Evolutionary conservation across 2,888 invertebrate species (phyloP), one percentile per base, ranked within the genome.

Genomic region (Tromatobia lineatoria): DNA sequence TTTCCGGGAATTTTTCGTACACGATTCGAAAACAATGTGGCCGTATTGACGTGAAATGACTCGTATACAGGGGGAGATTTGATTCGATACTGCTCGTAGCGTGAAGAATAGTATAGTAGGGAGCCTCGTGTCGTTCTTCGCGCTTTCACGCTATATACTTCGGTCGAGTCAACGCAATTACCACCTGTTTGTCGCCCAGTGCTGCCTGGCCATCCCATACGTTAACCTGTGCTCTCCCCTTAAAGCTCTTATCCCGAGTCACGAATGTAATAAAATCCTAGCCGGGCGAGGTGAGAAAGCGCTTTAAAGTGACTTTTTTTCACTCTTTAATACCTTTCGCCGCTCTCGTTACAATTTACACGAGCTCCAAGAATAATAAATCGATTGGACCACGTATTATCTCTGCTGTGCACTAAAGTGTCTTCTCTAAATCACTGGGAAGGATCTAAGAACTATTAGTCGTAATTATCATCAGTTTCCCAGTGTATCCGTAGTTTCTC

Each of bases 221-320:
- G 79, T 50, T 76, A 69, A 73, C 71, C 47, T 69, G 45, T 38
- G 34, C 45, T 61, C 64, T 47, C 73, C 54, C 29, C 20, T 11
- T 23, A 8, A 61, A 75, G 25, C 84, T 75, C 67, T 79, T 75
- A 66, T 70, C 57, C 74, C 81, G 45, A 70, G 81, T 70, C 78
- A 75, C 78, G 84, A 81, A 81, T 74, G 78, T 71, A 71, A 81
- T 81, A 84, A 81, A 81, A 84, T 75, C 52, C 23, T 20, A 11
- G 57, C n/a, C 18, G n/a, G 59, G 20, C 61, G 61, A 69, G 38
- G 47, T 74, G 67, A 73, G 54, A 77, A 74, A 64, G 20, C 52
- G 70, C 29, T 80, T 80, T 54, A 34, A 42, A 52, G 34, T 25
- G 13, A 18, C 52, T 15, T 50, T 3, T n/a, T 34, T 61, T 57